These are phyloP conservation scores for Helicolenus hilgendorfi DNA, from an alignment of 2,797 vertebrate genomes.

Conservation along the genomic window DNA sequence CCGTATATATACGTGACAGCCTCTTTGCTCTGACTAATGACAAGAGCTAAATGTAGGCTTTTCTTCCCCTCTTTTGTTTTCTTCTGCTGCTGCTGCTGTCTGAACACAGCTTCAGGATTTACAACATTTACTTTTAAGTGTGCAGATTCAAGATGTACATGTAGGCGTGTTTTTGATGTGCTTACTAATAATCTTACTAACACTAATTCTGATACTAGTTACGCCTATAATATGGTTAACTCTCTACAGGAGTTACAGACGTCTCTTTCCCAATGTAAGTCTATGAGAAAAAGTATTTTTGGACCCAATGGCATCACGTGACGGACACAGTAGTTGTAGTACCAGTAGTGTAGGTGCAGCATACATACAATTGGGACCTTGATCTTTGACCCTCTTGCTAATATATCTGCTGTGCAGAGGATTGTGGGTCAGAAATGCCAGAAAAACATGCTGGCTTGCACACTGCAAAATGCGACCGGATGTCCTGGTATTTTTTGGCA, in stretches of 20 bases:
- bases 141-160: neutral
- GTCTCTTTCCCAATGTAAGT: too few species aligned
- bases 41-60: conserved; percentile 12
- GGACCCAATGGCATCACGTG: too few species aligned
- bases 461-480: too few species aligned
- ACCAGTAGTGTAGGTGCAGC: too few species aligned
- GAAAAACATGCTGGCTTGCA: too few species aligned
- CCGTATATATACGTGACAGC: conserved; percentile 18
- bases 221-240: neutral
- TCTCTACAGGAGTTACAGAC: neutral
- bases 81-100: neutral
- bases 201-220: conserved; percentile 1
- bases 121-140: neutral
- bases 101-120: neutral
- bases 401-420: too few species aligned
- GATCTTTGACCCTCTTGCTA: too few species aligned
- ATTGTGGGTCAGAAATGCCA: too few species aligned
- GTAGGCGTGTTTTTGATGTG: neutral
- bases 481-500: too few species aligned
- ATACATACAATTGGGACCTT: too few species aligned
- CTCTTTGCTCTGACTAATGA: conserved; percentile 49
- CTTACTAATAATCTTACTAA: neutral
- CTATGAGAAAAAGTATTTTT: too few species aligned
- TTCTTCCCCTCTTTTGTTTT: conserved; percentile 35
- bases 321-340: too few species aligned